Evolutionary conservation across 2,113 vertebrate genomes (phyloP), one percentile per base, ranked within the genome.

Genomic region (Pipra filicauda): DNA sequence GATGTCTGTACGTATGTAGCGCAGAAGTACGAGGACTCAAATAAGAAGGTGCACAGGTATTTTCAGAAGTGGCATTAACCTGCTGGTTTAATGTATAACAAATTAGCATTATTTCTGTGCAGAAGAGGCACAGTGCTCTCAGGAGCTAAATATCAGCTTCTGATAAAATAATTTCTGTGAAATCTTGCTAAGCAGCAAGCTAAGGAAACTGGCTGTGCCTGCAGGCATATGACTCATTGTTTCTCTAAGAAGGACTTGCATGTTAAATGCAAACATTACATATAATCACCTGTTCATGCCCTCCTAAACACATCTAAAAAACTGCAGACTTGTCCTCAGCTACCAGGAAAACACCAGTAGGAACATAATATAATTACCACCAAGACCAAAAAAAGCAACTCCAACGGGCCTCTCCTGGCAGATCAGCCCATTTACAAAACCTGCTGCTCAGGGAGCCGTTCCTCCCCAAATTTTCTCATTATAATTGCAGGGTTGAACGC

Each of bases 41-140:
- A 58, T 57, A 33, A 74, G 39, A 52, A 81, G 37, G 46, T 67
- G 6, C 51, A 70, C 31, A 67, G 15, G 20, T 44, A 67, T n/a
- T 39, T 44, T 67, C n/a, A 67, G 20, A 89, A 91, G 28, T 10
- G 28, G 13, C 55, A 77, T 58, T 85, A 64, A 88, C 39, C 22
- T 0, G 0, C 30, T 57, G 24, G 39, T 11, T 71, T 82, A 72
- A 31, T 6, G 6, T 11, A 3, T 5, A 62, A 77, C 9, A 84
- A 74, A 43, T 71, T 37, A 65, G 15, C 41, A 35, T 69, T 94
- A 73, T 46, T 91, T 77, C 54, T 21, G 12, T 46, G 48, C 43
- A 77, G 48, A 86, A 88, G 41, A 87, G 51, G 23, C 55, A 85
- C 0, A 3, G 31, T 75, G 23, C 26, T 89, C 69, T 87, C 59